Base-by-base conservation (phyloP, 2,113 vertebrate genomes). In the Turnix velox region DNA sequence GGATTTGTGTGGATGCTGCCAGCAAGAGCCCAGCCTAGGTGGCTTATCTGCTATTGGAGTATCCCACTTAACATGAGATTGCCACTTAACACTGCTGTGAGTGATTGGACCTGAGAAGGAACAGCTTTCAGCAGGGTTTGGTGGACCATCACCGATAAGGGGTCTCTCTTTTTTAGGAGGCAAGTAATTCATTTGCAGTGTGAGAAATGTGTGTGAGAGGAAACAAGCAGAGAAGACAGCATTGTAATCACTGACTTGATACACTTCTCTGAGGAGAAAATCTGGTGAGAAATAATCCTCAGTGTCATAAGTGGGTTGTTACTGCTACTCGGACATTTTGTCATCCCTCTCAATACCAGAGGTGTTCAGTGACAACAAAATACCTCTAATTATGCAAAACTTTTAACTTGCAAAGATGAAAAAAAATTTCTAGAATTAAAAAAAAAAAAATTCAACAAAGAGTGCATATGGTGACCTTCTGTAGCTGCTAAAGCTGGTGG, bases 171-270 rank as follows among this genome's bases (percentile, higher is more conserved):
- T 69, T 75, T 73, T 49, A 18, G 31, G 67, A 72, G 16, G 12
- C 13, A 4, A 35, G 7, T 39, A 3, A 27, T 4, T 6, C 17
- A 18, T 51, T 28, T 51, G 9, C 67, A 37, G 7, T 25, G 17
- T 39, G 55, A 54, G 40, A 68, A 65, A 27, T 14, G 13, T 12
- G 37, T 62, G 40, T 48, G 72, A 83, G 49, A 85, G 33, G 13
- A 67, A 13, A 4, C 11, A 18, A 30, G 45, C 8, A 51, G 57
- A 88, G 75, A 61, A 37, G 43, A 19, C 25, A 31, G 15, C 0
- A 0, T 13, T 63, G 18, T 11, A 66, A 33, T 63, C 72, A 3
- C 43, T 43, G 74, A 30, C 0, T 1, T 10, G 69, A 62, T 1
- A 9, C 2, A 6, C 62, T 59, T 48, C 67, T 75, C 3, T 6